These are phyloP conservation scores for Cyphomyrus plagiostoma DNA, from an alignment of 2,113 vertebrate genomes.

Conservation along the genomic window DNA sequence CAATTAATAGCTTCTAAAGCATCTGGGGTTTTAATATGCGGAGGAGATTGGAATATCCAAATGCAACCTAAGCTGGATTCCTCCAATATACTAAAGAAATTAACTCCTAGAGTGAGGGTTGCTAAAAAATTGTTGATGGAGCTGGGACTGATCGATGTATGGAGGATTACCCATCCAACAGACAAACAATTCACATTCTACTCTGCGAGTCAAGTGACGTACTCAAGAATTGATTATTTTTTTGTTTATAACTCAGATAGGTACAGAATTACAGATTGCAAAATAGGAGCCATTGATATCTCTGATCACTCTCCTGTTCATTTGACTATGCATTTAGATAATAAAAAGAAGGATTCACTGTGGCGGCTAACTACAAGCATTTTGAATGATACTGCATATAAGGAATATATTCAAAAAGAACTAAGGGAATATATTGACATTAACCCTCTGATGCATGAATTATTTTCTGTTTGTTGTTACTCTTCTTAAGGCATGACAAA, in stretches of 20 bases:
- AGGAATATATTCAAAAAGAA: not conserved
- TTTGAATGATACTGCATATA: not conserved
- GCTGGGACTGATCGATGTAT: not conserved
- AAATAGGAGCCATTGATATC: not conserved
- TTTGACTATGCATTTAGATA: not conserved
- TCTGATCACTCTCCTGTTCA: not conserved
- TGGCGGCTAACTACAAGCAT: not conserved
- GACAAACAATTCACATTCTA: constrained; percentile 2
- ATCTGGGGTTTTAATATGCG: not conserved
- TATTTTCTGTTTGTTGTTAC: too few species aligned
- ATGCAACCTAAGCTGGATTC: not conserved
- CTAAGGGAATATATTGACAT: not conserved
- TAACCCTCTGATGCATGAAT: too few species aligned
- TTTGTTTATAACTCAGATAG: not conserved
- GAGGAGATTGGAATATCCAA: not conserved
- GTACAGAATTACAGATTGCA: not conserved
- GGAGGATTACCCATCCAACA: not conserved
- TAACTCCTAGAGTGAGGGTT: not conserved
- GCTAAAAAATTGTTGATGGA: not conserved
- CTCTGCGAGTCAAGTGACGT: not conserved
- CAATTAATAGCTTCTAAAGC: not conserved
- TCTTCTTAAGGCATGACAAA: too few species aligned
- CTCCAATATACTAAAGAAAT: not conserved
- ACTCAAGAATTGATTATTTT: not conserved
- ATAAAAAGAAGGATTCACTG: not conserved